Evolutionary conservation across 37 sponge, comb jelly and placozoan genomes (phyloP), one percentile per base, ranked within the genome.

Genomic region (Halichondria panicea): DNA sequence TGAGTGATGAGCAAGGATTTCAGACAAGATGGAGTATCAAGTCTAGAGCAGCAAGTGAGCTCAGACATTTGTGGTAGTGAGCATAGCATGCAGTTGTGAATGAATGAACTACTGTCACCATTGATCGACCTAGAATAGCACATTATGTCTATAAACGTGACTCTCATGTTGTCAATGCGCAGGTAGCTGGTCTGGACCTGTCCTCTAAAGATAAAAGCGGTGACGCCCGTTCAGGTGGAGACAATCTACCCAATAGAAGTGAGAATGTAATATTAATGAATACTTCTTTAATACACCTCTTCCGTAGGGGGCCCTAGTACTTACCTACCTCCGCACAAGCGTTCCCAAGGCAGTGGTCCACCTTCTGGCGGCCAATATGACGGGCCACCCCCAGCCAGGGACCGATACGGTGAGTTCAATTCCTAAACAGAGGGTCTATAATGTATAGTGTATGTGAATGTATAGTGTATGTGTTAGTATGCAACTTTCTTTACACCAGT

Each of bases 1-100:
- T 73, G 65, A 73, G 86, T 88, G 82, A 89, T 93, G 90, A 93
- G 90, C 66, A 86, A 70, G 75, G 76, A 78, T 88, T 85, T 66
- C 76, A 66, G 66, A 42, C 58, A 83, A 76, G 76, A 94, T 89
- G 92, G 89, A 81, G 84, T 79, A 72, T 72, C 92, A 91, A 87
- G 95, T 94, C 95, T 97, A 97, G 98, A 94, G 68, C 95, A 94
- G 98, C 95, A 92, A 84, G 97, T 97, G 43, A 77, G 85, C 38
- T 40, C 33, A 44, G 3, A 65, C 8, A 4, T 66, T 31, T 35
- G 18, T 33, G 32, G n/a, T n/a, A n/a, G n/a, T n/a, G n/a, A n/a
- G n/a, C n/a, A n/a, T n/a, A n/a, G n/a, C n/a, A n/a, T n/a, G n/a
- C n/a, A n/a, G n/a, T n/a, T n/a, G n/a, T n/a, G n/a, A n/a, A n/a